Evolutionary conservation across 1,140 invertebrate species (phyloP), one percentile per base, ranked within the genome.

Genomic region (Melitaea cinxia): DNA sequence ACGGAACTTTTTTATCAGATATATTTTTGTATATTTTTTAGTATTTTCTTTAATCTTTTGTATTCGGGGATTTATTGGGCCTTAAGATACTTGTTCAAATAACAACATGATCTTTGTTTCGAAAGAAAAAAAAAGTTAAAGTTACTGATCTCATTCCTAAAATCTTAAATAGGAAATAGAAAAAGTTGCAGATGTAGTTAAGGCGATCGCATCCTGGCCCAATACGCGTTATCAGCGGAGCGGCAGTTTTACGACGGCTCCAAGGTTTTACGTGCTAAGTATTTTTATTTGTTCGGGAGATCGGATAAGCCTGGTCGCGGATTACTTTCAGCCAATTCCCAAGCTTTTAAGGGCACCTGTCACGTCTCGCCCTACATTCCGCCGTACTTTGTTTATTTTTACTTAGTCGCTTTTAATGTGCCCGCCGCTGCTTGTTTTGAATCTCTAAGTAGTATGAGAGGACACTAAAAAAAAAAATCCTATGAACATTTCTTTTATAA

Each of bases 251-350:
- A 55, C 66, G 55, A 49, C 54, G 50, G 56, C 39, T 35, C 26
- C 56, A 59, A 53, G 70, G 53, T 65, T 70, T 79, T 77, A 80
- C 75, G 77, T 75, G 77, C 72, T 77, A 77, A 75, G 77, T 77
- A 77, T 79, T 77, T 78, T 79, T 79, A 77, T 79, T 79, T 74
- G 66, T 68, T 65, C 68, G 54, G 60, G 62, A 74, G 68, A 68
- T 69, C 72, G 67, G 71, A 76, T 74, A 72, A 73, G 75, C 76
- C 56, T 33, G 63, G 55, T 26, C 56, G 50, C 50, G 64, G 64
- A 66, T 66, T 66, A 66, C 64, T 66, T 66, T 26, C 56, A 59
- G 64, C 64, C 64, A 66, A 66, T 66, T 66, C 64, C 59, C 65
- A 73, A 75, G 75, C 75, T 74, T 74, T 72, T 70, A 67, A 47